Evolutionary conservation across 1,140 invertebrate species (phyloP), one percentile per base, ranked within the genome.

Genomic region (Cyrtorhinus lividipennis): DNA sequence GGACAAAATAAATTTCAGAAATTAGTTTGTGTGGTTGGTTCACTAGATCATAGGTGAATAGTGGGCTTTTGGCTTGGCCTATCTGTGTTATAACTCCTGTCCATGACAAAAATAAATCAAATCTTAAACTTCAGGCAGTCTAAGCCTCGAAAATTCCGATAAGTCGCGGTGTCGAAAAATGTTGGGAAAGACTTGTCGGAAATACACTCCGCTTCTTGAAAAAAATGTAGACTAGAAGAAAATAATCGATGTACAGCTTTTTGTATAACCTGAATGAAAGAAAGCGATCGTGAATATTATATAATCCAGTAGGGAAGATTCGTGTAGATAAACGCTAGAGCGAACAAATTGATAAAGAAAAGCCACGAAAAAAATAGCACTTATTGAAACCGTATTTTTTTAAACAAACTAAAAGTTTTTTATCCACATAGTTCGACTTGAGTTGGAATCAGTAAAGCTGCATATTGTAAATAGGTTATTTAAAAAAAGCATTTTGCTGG

Each of bases 11-110:
- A 59, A 59, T 30, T 27, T 18, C 15, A 59, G 24, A 13, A 27
- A 25, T 64, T 64, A 64, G 58, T 48, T 64, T 64, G 63, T 64
- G 56, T 64, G 63, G 63, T 64, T 64, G 63, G 63, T 64, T 61
- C 3, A 22, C 22, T 64, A 44, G 23, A 59, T 30, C 18, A 15
- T 25, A 25, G 15, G 15, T 24, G 18, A 5, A 18, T 64, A 64
- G 63, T 25, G 27, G 61, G 63, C 63, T 64, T 59, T 30, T 64
- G 18, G 63, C 63, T 64, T 64, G 63, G 63, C 63, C 63, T 64
- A 64, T 53, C 38, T 22, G 10, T 30, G 8, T n/a, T 24, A 57
- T 15, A 30, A 30, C 48, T 53, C 5, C 18, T 20, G n/a, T 58
- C 26, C 24, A 8, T 8, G 56, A 10, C 18, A 59, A 15, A 23